These are phyloP conservation scores for Galaxias olidus DNA, from an alignment of 2,797 vertebrate genomes.

Conservation along the genomic window DNA sequence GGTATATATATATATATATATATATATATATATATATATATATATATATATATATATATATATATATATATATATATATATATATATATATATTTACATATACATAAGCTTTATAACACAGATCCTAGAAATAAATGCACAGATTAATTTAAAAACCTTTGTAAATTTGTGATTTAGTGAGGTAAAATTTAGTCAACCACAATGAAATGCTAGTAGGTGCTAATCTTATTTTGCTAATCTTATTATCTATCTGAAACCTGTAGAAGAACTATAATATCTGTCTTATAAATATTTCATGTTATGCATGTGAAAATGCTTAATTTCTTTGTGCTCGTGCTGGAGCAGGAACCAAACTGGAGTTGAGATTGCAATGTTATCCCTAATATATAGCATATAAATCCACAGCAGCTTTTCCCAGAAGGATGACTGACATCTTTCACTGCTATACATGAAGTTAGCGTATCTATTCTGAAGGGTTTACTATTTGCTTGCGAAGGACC, in stretches of 20 bases:
- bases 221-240: too few relatives aligned
- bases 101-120: constrained; percentile 25
- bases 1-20: constrained; percentile 7
- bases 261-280: too few relatives aligned
- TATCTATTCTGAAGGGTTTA: constrained; percentile 48
- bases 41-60: neutral
- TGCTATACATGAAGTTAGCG: constrained; percentile 18
- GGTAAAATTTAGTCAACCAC: too few relatives aligned
- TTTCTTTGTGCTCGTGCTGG: too few relatives aligned
- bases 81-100: constrained; percentile 18
- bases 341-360: too few relatives aligned
- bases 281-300: too few relatives aligned
- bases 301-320: too few relatives aligned
- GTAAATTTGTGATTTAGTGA: neutral
- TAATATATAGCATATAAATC: neutral
- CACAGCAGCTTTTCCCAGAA: neutral
- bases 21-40: neutral
- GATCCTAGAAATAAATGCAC: neutral
- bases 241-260: too few relatives aligned
- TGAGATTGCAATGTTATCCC: neutral
- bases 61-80: constrained; percentile 3
- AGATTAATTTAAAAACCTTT: neutral
- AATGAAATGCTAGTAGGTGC: too few relatives aligned
- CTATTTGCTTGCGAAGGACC: constrained; percentile 55
- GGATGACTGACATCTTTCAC: neutral